Evolutionary conservation across 1,140 invertebrate species (phyloP), one percentile per base, ranked within the genome.

Genomic region (Atta cephalotes): DNA sequence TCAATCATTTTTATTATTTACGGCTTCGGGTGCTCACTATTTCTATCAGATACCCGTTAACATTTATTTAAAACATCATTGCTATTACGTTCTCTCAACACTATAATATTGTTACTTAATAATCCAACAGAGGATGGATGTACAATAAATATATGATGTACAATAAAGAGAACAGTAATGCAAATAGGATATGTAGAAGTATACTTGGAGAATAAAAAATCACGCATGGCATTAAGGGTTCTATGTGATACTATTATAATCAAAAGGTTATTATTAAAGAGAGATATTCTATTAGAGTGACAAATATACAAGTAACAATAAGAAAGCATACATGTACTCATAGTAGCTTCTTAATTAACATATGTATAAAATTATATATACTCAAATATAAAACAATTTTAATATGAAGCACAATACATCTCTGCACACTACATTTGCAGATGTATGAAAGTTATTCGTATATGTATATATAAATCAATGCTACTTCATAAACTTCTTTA

Each of bases 41-140:
- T 65, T 63, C 25, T 93, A 93, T 94, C 94, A 94, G 93, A 94
- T 94, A 94, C 94, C 94, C 94, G 93, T 94, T 94, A 74, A 90
- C 77, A 70, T 85, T 79, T 60, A 49, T 82, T 84, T 84, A 21
- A 84, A 39, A 56, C 70, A 18, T 74, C 56, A 62, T 84, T 51
- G 68, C 68, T 82, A 45, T 84, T 76, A 62, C n/a, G 56, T 84
- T 76, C 39, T 70, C 66, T 70, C 16, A 51, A 76, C 18, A 35
- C 21, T 49, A 12, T 31, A 51, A 58, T 53, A 25, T 72, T 31
- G 28, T 51, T 60, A 49, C 7, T 60, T 62, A 7, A 76, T 63
- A 21, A 31, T 74, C 39, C 16, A 28, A 39, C 35, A 71, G 53
- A 68, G 14, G 49, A 51, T 51, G 16, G 60, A 3, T 39, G 45